A percentile compares a stretch with the other conserved stretches of the same genome.
Evolutionary conservation across 2,113 vertebrate species (phyloP).

Genomic region (Nycticebus coucang): DNA sequence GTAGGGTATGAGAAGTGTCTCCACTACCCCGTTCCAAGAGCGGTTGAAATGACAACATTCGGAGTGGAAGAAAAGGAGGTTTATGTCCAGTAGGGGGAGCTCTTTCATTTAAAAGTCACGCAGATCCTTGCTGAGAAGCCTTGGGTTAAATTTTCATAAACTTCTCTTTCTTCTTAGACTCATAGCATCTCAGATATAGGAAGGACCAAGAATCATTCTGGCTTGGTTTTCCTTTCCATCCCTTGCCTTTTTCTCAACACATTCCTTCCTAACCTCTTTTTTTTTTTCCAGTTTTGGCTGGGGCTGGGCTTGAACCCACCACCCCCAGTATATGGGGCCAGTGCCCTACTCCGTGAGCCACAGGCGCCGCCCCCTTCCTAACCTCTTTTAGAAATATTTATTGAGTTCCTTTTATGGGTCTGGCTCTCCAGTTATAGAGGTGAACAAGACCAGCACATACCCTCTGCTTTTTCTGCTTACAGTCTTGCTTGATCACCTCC

Average conservation of each 20-base stretch:
- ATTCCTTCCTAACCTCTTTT: background rate
- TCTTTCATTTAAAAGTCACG: background rate
- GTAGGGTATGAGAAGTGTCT: background rate
- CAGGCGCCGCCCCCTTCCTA: too few relatives aligned
- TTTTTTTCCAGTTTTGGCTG: too few relatives aligned
- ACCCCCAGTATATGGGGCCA: too few relatives aligned
- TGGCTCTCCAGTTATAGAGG: background rate
- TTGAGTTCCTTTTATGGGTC: background rate
- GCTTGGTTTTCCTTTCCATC: too few relatives aligned
- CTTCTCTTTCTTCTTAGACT: conserved; percentile 14
- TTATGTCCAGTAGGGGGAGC: conserved; percentile 45
- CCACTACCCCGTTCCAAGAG: background rate
- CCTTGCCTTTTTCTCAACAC: background rate
- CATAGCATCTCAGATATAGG: background rate
- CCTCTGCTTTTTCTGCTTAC: background rate
- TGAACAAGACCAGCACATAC: background rate
- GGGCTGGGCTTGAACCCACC: too few relatives aligned
- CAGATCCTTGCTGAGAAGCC: background rate
- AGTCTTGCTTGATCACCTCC: background rate
- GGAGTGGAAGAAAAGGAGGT: background rate
- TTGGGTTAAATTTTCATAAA: background rate
- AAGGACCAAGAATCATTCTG: background rate
- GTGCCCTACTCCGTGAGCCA: too few relatives aligned
- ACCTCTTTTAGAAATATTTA: background rate
- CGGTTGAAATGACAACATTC: background rate